phyloP scores from a whole-genome alignment of 2,888 invertebrate genomes.

The Odontocerum albicorne region DNA sequence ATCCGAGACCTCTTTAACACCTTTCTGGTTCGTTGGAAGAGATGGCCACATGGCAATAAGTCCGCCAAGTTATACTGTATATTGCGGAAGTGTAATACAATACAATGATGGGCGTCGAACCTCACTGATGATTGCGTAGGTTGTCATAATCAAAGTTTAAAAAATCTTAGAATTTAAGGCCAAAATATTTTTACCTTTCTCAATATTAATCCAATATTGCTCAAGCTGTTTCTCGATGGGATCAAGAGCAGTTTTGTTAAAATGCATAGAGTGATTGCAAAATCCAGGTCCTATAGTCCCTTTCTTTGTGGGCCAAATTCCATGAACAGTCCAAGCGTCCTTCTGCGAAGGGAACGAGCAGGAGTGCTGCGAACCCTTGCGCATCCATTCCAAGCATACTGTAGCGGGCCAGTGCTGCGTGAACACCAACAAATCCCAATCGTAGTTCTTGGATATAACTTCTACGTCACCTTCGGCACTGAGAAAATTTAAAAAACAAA shows the following conservation, averaged over 20 bases:
- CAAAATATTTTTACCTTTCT: constrained; percentile 59
- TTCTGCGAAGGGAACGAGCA: constrained; percentile 65
- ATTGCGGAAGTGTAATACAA: too few relatives aligned
- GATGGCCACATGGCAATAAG: too few relatives aligned
- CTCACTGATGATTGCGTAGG: too few relatives aligned
- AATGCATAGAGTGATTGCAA: constrained; percentile 70
- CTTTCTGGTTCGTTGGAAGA: too few relatives aligned
- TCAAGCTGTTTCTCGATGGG: constrained; percentile 60
- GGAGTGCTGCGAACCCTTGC: constrained; percentile 57
- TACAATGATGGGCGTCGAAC: too few relatives aligned
- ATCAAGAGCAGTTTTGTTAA: constrained; percentile 62
- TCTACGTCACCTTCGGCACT: constrained; percentile 20
- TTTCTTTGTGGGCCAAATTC: constrained; percentile 78
- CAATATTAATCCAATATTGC: constrained; percentile 73
- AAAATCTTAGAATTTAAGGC: too few relatives aligned
- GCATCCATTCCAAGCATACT: constrained; percentile 71
- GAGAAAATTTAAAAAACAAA: not conserved
- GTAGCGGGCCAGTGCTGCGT: constrained; percentile 81
- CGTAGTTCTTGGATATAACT: constrained; percentile 37
- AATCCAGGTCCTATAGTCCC: constrained; percentile 68
- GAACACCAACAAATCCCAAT: constrained; percentile 78
- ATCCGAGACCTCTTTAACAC: too few relatives aligned
- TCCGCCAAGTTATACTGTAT: too few relatives aligned
- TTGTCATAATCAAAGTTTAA: too few relatives aligned
- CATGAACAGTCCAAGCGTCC: constrained; percentile 77